phyloP scores from a whole-genome alignment of 2,797 vertebrate species.

The Labeo calbasu region DNA sequence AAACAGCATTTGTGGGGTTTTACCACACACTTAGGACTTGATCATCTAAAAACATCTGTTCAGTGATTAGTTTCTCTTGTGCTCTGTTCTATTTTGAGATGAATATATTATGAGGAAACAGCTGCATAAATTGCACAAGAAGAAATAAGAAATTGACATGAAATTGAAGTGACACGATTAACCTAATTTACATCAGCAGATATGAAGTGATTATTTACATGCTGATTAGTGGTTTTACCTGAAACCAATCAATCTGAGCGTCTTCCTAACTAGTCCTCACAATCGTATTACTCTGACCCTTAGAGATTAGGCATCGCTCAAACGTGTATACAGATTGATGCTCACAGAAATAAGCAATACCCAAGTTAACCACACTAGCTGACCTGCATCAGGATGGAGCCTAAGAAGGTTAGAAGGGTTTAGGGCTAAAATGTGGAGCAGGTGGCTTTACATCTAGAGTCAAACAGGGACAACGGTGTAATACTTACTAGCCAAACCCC shows the following conservation, averaged over 20 bases:
- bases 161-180: background rate
- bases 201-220: background rate
- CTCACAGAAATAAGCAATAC: background rate
- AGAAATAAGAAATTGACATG: background rate
- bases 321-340: background rate
- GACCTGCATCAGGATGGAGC: conserved; percentile 54
- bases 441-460: conserved; percentile 60
- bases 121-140: background rate
- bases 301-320: background rate
- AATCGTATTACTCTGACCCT: conserved; percentile 13
- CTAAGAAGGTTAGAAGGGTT: conserved; percentile 65
- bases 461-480: conserved; percentile 45
- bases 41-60: background rate
- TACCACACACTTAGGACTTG: too few species aligned
- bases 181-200: background rate
- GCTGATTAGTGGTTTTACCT: background rate
- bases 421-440: conserved; percentile 52
- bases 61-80: background rate
- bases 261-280: background rate
- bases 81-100: background rate
- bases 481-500: background rate
- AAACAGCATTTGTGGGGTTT: too few species aligned
- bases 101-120: background rate
- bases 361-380: background rate
- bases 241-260: conserved; percentile 11